Conservation (phyloP, 2,797 vertebrate genomes). For the Micromesistius poutassou region DNA sequence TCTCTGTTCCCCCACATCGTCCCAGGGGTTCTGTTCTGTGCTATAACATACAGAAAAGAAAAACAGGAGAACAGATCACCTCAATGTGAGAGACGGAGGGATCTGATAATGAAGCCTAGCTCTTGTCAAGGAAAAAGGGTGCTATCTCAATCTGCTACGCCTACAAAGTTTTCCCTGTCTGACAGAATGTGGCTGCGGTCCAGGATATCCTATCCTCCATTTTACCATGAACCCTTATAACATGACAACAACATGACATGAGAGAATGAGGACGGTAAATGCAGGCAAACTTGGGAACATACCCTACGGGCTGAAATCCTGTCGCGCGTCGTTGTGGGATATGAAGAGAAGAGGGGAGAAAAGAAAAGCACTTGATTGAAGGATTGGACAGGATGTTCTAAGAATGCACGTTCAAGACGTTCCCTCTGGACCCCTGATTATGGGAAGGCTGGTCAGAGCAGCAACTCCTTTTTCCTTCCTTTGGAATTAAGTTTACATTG, state of each 20-base stretch:
- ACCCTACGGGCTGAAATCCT: not conserved
- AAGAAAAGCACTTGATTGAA: not conserved
- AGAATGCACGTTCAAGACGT: not conserved
- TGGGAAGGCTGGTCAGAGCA: not conserved
- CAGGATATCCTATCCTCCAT: not conserved
- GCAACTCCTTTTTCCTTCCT: not conserved
- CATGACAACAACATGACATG: not conserved
- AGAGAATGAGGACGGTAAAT: not conserved
- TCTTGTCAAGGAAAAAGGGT: not conserved
- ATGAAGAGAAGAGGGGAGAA: not conserved
- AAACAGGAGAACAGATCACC: not conserved
- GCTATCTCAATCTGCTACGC: not conserved
- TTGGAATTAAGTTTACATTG: not conserved
- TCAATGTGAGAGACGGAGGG: not conserved
- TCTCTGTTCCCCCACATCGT: not conserved
- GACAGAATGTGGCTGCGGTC: not conserved
- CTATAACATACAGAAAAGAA: not conserved
- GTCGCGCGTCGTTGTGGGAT: not conserved
- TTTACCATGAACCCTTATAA: not conserved
- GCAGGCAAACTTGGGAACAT: not conserved
- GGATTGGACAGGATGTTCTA: not conserved
- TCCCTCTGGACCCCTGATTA: not conserved
- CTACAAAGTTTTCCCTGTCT: not conserved
- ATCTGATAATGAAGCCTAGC: not conserved
- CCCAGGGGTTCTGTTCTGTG: not conserved